A percentile compares a stretch with the other conserved stretches of the same genome.
These are phyloP conservation scores for Catocala fraxini DNA, from an alignment of 2,888 invertebrate genomes.

Conservation along the genomic window DNA sequence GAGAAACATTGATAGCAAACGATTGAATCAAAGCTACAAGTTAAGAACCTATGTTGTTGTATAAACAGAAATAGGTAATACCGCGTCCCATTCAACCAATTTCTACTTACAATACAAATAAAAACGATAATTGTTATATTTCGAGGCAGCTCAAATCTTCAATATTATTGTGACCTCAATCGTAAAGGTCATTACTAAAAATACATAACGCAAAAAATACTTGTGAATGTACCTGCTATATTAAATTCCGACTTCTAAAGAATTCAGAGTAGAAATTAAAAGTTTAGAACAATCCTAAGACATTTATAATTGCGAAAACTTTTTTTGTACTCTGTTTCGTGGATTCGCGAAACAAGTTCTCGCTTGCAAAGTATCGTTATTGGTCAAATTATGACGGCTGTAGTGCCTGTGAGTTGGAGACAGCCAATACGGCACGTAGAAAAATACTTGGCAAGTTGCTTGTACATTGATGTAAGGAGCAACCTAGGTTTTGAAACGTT, in stretches of 20 bases:
- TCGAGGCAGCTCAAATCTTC: no score
- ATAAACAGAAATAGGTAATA: no score
- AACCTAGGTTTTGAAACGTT: not conserved
- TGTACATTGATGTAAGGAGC: not conserved
- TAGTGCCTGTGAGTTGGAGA: slow-evolving; percentile 13
- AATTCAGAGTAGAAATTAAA: slow-evolving; percentile 7
- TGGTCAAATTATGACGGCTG: slow-evolving; percentile 65
- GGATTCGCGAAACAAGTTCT: slow-evolving; percentile 22
- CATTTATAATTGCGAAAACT: slow-evolving; percentile 30
- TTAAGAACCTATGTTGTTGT: no score
- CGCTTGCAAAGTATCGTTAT: slow-evolving; percentile 45
- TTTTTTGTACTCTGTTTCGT: slow-evolving; percentile 9
- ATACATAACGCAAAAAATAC: slow-evolving; percentile 9
- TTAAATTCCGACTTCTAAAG: slow-evolving; percentile 14
- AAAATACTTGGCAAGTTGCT: slow-evolving; percentile 22
- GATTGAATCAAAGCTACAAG: no score
- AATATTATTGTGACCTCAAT: not conserved
- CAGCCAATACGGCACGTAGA: slow-evolving; percentile 62
- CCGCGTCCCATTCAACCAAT: no score
- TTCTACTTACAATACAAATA: no score
- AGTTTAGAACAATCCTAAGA: slow-evolving; percentile 18
- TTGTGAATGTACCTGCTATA: slow-evolving; percentile 2
- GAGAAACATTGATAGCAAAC: no score
- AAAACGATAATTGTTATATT: no score
- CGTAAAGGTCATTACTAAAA: not conserved